Evolutionary conservation across 2,797 vertebrate species (phyloP).

Genomic region (Manis javanica): DNA sequence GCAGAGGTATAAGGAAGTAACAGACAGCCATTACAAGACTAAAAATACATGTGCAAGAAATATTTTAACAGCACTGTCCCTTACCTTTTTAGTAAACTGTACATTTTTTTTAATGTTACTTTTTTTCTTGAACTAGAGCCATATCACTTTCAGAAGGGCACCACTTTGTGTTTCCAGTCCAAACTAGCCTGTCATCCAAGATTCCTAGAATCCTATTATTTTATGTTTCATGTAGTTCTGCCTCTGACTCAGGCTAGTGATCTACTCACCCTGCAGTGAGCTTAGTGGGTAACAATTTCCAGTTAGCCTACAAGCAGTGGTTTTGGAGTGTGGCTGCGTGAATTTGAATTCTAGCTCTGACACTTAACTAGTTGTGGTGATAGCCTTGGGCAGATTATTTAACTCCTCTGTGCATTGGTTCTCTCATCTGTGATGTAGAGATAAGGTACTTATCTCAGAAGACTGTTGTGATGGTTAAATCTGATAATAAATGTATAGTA

Average conservation of each 20-base stretch:
- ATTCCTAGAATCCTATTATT: slow-evolving; percentile 24
- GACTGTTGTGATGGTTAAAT: slow-evolving; percentile 44
- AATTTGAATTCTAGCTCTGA: slow-evolving; percentile 31
- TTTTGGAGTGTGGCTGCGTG: background rate
- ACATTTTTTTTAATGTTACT: background rate
- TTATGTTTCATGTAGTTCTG: slow-evolving; percentile 22
- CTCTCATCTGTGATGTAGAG: slow-evolving; percentile 13
- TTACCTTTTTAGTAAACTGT: background rate
- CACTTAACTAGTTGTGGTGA: slow-evolving; percentile 29
- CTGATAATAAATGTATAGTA: slow-evolving; percentile 33
- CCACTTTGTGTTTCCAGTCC: background rate
- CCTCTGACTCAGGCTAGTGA: background rate
- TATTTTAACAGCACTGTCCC: background rate
- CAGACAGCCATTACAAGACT: background rate
- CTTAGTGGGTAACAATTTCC: background rate
- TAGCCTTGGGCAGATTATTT: background rate
- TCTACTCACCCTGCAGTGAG: background rate
- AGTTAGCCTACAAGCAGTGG: background rate
- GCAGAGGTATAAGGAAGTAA: background rate
- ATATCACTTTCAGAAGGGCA: background rate
- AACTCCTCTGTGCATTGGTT: background rate
- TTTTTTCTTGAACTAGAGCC: background rate
- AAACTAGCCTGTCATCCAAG: slow-evolving; percentile 14
- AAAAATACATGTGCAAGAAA: background rate
- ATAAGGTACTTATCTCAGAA: background rate